Conservation (phyloP, 2,888 invertebrate species). For the Cryptophagus acutangulus region DNA sequence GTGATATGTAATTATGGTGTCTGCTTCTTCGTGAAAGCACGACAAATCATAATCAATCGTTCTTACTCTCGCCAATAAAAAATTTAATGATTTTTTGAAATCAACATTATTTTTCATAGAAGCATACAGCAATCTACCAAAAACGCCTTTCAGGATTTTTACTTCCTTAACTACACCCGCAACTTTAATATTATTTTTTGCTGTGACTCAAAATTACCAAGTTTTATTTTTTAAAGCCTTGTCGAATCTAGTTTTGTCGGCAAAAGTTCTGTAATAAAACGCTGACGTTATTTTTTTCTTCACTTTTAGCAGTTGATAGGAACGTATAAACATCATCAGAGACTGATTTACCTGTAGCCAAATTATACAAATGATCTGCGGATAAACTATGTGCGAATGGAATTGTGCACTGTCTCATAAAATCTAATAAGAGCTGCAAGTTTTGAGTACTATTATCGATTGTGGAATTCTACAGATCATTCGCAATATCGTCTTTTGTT, state of each 20-base stretch:
- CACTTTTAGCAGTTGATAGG: not conserved
- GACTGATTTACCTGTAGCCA: not conserved
- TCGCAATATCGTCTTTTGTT: constrained; percentile 16
- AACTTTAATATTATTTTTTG: not conserved
- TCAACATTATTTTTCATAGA: not conserved
- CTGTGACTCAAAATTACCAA: not conserved
- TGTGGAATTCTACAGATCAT: constrained; percentile 15
- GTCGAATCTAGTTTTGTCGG: not conserved
- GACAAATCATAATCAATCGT: not conserved
- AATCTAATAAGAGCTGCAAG: constrained; percentile 6
- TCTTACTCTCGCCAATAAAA: constrained; percentile 5
- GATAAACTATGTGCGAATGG: constrained; percentile 6
- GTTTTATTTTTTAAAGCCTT: not conserved
- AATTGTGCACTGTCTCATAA: constrained; percentile 6
- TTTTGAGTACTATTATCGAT: constrained; percentile 7
- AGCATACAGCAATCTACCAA: not conserved
- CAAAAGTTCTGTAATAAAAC: no score
- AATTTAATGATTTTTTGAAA: constrained; percentile 3
- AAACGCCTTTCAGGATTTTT: not conserved
- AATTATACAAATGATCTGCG: not conserved
- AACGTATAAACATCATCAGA: not conserved
- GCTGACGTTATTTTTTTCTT: no score
- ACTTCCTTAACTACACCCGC: not conserved
- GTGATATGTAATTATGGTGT: constrained; percentile 9
- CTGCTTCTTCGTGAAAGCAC: constrained; percentile 14